Percentiles rank a stretch among this genome's conserved stretches.
phyloP scores from a whole-genome alignment of 1,140 invertebrate species.

The Hyles vespertilio region DNA sequence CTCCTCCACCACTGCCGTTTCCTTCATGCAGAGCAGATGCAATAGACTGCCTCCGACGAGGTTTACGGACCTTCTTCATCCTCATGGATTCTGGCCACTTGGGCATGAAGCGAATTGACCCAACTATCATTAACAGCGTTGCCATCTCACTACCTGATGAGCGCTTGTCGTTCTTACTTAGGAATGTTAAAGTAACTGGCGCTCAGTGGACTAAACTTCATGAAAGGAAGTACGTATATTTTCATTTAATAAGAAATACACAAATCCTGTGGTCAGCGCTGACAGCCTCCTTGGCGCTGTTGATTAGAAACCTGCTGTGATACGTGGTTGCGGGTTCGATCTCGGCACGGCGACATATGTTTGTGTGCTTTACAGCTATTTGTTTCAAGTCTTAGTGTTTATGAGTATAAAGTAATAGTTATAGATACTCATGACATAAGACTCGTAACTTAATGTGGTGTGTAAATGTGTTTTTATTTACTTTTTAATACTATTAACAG shows the following conservation, averaged over 20 bases:
- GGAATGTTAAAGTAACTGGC: slow-evolving; percentile 59
- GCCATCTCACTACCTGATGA: slow-evolving; percentile 48
- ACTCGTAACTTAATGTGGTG: too few species aligned
- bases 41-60: slow-evolving; percentile 55
- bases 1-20: slow-evolving; percentile 46
- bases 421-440: too few species aligned
- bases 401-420: too few species aligned
- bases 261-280: too few species aligned
- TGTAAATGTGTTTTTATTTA: too few species aligned
- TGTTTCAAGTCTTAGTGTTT: too few species aligned
- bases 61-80: slow-evolving; percentile 59
- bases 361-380: too few species aligned
- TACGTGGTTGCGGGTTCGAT: too few species aligned
- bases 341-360: too few species aligned
- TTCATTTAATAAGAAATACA: background rate
- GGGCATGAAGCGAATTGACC: slow-evolving; percentile 61
- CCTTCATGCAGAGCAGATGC: slow-evolving; percentile 49
- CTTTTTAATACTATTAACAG: too few species aligned
- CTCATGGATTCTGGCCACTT: slow-evolving; percentile 52
- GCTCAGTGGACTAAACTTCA: slow-evolving; percentile 55
- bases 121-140: slow-evolving; percentile 48
- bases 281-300: too few species aligned
- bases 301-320: too few species aligned
- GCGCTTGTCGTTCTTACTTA: slow-evolving; percentile 45
- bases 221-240: slow-evolving; percentile 41